Evolutionary conservation across 2,888 invertebrate genomes (phyloP).

Genomic region (Ametastegia equiseti): DNA sequence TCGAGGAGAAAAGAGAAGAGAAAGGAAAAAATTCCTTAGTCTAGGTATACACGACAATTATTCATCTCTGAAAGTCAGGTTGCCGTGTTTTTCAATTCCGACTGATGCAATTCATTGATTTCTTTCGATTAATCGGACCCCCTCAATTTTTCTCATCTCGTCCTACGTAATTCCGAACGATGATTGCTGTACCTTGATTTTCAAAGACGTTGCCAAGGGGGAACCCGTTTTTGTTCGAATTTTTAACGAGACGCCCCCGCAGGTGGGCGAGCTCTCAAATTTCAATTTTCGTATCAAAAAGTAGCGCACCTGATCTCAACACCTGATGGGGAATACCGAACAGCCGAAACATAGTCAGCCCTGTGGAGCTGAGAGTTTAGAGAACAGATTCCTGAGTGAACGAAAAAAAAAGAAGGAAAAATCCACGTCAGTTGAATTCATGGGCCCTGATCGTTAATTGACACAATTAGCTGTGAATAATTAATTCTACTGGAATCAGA

Average conservation of each 20-base stretch:
- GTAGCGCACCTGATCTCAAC: conserved; percentile 38
- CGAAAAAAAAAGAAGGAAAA: background rate
- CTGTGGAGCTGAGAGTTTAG: background rate
- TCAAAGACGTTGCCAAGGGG: conserved; percentile 1
- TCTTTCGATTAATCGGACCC: too few species aligned
- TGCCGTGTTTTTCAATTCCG: background rate
- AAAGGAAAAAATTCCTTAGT: background rate
- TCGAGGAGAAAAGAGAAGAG: background rate
- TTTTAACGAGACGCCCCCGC: conserved; percentile 18
- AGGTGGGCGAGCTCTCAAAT: conserved; percentile 28
- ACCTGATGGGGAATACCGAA: conserved; percentile 25
- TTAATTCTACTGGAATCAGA: background rate
- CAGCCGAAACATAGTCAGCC: background rate
- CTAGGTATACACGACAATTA: background rate
- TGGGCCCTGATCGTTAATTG: background rate
- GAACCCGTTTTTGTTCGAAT: background rate
- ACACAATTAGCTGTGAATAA: background rate
- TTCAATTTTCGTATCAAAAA: conserved; percentile 43
- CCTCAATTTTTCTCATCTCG: background rate
- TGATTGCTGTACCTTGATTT: background rate
- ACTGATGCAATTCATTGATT: too few species aligned
- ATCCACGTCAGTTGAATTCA: background rate
- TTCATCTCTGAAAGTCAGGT: background rate
- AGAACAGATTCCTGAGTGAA: background rate
- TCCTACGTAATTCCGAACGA: background rate